Evolutionary conservation across 2,888 invertebrate species (phyloP).

Genomic region (Morinoia aosen): DNA sequence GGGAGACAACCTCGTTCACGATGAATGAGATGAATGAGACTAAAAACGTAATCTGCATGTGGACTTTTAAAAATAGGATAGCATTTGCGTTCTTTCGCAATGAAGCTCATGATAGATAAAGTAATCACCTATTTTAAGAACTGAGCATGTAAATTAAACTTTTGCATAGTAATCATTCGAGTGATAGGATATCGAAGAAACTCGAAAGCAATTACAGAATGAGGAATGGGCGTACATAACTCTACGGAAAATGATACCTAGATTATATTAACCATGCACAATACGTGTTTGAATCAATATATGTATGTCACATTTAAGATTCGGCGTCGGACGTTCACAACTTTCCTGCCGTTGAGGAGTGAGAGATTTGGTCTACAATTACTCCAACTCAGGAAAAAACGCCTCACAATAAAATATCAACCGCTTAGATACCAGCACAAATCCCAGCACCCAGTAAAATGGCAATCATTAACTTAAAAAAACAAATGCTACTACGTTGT

Average conservation of each 20-base stretch:
- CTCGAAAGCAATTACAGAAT: not conserved
- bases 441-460: not conserved
- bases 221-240: not conserved
- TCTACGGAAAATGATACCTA: not conserved
- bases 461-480: not conserved
- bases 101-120: not conserved
- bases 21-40: not conserved
- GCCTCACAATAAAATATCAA: not conserved
- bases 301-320: no score
- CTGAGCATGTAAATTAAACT: not conserved
- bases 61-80: not conserved
- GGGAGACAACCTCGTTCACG: not conserved
- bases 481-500: not conserved
- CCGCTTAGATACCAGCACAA: not conserved
- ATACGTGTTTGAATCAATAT: no score
- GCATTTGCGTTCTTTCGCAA: not conserved
- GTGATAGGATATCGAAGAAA: not conserved
- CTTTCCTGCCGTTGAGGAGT: not conserved
- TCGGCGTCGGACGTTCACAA: not conserved
- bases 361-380: not conserved
- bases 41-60: not conserved
- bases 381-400: not conserved
- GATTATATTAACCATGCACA: not conserved
- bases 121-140: not conserved
- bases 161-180: not conserved